Evolutionary conservation across 2,113 vertebrate species (phyloP).

Genomic region (Lepus timidus): DNA sequence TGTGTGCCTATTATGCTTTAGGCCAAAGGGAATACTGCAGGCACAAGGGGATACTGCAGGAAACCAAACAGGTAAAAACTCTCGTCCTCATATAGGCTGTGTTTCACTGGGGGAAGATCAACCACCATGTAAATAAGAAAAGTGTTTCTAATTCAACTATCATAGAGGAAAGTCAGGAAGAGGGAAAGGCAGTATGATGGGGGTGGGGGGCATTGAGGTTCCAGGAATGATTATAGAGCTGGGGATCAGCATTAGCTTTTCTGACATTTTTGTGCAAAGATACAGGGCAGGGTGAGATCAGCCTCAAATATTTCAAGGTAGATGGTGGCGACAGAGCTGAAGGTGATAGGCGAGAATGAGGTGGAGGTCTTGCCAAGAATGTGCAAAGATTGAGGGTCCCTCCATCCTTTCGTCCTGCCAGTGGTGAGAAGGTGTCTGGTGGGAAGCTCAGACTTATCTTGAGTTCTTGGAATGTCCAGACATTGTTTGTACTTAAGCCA

Average conservation of each 20-base stretch:
- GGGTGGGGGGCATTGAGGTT: not conserved
- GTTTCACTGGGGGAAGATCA: not conserved
- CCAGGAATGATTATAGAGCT: not conserved
- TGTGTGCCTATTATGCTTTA: not conserved
- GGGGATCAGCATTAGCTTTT: not conserved
- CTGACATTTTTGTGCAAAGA: not conserved
- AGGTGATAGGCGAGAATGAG: not conserved
- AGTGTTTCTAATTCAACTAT: not conserved
- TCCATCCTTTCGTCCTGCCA: not conserved
- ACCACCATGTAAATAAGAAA: not conserved
- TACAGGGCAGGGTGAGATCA: not conserved
- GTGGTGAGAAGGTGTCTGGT: not conserved
- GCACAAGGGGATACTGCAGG: not conserved
- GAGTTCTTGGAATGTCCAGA: not conserved
- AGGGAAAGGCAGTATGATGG: no score
- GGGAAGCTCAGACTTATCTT: not conserved
- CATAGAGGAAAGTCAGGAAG: not conserved
- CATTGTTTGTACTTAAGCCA: not conserved
- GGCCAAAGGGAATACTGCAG: not conserved
- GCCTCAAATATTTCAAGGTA: not conserved
- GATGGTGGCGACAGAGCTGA: not conserved
- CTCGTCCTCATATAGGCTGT: not conserved
- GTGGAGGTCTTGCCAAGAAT: not conserved
- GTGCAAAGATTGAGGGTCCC: accelerated
- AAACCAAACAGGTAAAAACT: not conserved